Evolutionary conservation across 2,888 invertebrate genomes (phyloP).

Genomic region (Diploptera punctata): DNA sequence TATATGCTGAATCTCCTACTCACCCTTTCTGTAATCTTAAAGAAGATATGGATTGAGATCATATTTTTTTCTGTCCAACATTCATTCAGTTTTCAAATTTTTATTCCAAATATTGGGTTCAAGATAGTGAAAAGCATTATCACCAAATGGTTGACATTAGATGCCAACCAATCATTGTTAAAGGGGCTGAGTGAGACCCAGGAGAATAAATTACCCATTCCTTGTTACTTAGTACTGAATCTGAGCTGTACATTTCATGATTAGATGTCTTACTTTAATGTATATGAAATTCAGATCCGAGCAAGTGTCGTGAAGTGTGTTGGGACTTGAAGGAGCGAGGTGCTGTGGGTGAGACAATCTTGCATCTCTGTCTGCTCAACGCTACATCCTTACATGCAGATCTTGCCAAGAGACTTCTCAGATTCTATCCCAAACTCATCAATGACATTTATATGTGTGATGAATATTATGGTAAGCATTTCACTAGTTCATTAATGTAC

Average conservation of each 20-base stretch:
- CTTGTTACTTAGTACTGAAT: neutral
- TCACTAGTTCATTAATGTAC: no score
- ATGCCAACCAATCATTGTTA: no score
- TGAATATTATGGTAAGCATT: constrained; percentile 91
- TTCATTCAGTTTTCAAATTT: no score
- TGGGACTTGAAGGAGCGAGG: constrained; percentile 94
- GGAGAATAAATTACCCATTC: neutral
- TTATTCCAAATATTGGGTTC: no score
- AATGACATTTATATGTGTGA: constrained; percentile 96
- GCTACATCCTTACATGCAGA: constrained; percentile 92
- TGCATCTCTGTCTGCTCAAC: constrained; percentile 92
- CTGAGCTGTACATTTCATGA: neutral
- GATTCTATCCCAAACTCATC: constrained; percentile 94
- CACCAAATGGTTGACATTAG: no score
- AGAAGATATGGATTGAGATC: no score
- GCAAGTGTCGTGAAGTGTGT: constrained; percentile 82
- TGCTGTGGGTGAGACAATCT: constrained; percentile 93
- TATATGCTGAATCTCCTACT: no score
- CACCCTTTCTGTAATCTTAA: no score
- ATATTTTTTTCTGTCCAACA: no score
- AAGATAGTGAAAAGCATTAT: no score
- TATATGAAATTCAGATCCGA: no score
- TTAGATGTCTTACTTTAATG: constrained; percentile 50
- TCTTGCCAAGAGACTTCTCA: constrained; percentile 87
- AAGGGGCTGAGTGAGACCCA: no score